phyloP scores from a whole-genome alignment of 2,113 vertebrate species.

The Erythrocercus mccallii region DNA sequence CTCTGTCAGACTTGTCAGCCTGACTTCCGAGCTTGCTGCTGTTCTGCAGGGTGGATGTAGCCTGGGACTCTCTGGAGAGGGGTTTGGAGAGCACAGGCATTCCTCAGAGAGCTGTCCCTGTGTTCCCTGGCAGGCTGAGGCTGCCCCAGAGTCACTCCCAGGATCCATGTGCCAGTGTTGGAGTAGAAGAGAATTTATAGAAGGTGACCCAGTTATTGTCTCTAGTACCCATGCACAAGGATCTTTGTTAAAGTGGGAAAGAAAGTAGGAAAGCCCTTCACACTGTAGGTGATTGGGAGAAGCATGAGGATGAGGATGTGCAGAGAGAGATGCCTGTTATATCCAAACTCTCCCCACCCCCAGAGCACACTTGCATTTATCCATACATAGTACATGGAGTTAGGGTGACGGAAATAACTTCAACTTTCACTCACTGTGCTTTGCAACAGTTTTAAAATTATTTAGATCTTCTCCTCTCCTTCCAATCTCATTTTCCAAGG shows the following conservation, averaged over 20 bases:
- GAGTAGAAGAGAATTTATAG: not conserved
- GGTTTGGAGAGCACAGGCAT: not conserved
- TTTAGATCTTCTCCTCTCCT: not conserved
- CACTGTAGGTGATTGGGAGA: not conserved
- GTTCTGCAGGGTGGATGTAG: not conserved
- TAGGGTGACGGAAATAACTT: not conserved
- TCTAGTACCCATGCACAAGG: not conserved
- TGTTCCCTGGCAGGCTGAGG: not conserved
- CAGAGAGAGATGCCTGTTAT: not conserved
- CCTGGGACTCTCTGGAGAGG: not conserved
- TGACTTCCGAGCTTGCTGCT: not conserved
- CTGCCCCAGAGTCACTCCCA: not conserved
- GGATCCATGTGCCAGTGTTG: not conserved
- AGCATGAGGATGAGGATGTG: not conserved
- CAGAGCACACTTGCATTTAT: not conserved
- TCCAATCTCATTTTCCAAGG: not conserved
- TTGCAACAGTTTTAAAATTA: not conserved
- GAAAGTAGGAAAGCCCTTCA: not conserved
- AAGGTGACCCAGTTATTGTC: not conserved
- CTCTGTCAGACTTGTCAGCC: not conserved
- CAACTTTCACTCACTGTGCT: not conserved
- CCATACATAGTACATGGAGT: rapidly evolving
- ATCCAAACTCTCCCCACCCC: not conserved
- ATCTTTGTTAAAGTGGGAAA: not conserved
- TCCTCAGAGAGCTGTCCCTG: not conserved